Evolutionary conservation across 1,140 invertebrate genomes (phyloP), one percentile per base, ranked within the genome.

Genomic region (Zaprionus ghesquierei): DNA sequence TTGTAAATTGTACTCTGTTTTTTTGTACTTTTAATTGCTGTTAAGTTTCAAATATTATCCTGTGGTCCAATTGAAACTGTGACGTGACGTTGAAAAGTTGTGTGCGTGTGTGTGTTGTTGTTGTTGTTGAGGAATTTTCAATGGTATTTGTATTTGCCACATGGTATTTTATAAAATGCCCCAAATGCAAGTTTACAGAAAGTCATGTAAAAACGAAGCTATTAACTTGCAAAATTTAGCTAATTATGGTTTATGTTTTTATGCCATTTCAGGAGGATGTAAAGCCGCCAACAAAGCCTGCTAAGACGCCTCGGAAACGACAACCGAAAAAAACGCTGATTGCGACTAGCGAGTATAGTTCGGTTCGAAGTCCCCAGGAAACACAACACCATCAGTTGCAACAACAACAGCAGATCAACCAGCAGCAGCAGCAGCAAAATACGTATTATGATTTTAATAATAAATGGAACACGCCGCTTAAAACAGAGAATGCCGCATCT

Each of bases 251-350:
- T 61, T 23, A 22, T 54, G 27, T 70, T 77, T 49, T 79, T 69
- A 29, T 69, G 49, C 70, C 35, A 72, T 90, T 89, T 10, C 76
- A 91, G 77, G 89, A 89, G 64, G 81, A 90, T 64, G 84, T 80
- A 9, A 91, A 91, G 59, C 84, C 89, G 41, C 74, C 77, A 55
- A 64, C 87, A 5, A 91, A 91, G 70, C 79, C 90, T 5, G 81
- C 90, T 54, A 91, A 91, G 76, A 91, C 90, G 55, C 90, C 90
- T 65, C 72, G 90, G 10, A 91, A 91, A 69, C 78, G 90, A 13
- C 90, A 91, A 46, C 90, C 90, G 61, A 91, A 91, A 77, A 91
- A 91, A 64, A 91, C 90, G 56, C 62, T 89, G n/a, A 81, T 91
- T 59, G 77, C 89, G 41, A 82, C 72, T 27, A 91, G 89, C 66